Evolutionary conservation across 92 coral and sea anemone species (phyloP), one percentile per base, ranked within the genome.

Genomic region (Montipora capitata): DNA sequence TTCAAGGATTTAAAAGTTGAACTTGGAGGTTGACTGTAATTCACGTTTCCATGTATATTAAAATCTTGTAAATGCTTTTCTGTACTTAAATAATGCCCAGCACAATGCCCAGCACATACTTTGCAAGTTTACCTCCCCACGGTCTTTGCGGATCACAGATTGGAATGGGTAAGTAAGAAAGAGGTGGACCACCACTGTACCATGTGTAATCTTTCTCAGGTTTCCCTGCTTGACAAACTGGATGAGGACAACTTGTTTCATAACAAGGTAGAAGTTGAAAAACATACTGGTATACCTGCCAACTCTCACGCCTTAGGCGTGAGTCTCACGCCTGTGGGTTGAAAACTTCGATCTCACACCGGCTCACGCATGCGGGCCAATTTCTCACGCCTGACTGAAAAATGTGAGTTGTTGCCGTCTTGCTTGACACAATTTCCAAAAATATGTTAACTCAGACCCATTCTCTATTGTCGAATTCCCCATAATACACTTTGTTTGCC

Each of bases 171-270:
- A 54, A 78, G 57, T 88, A 54, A 9, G 92, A 87, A 18, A 92
- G 5, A 13, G 92, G 95, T 54, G 90, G 95, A 7, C 92, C 95
- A 78, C 80, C 87, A 0, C 66, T 72, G 68, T 66, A 88, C 95
- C 92, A 87, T 35, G 71, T 78, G n/a, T 69, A 62, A 51, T 72
- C 87, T 4, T 56, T 77, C 14, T 79, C 85, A 43, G 93, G 88
- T 16, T n/a, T 41, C 13, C 91, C 88, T n/a, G 18, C 62, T 18
- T 77, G 56, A 72, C 92, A 92, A 13, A 74, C 61, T 2, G 92
- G 87, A 80, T 92, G 95, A 12, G 78, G 17, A 54, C 95, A 92
- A 40, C 62, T 80, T 10, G 64, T 44, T 68, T 92, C 76, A 69
- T 84, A 92, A 52, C 95, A 88, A 16, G 85, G 90, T 15, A 72